A percentile compares a stretch with the other conserved stretches of the same genome.
Evolutionary conservation across 2,113 vertebrate genomes (phyloP).

Genomic region (Hippopotamus amphibius): DNA sequence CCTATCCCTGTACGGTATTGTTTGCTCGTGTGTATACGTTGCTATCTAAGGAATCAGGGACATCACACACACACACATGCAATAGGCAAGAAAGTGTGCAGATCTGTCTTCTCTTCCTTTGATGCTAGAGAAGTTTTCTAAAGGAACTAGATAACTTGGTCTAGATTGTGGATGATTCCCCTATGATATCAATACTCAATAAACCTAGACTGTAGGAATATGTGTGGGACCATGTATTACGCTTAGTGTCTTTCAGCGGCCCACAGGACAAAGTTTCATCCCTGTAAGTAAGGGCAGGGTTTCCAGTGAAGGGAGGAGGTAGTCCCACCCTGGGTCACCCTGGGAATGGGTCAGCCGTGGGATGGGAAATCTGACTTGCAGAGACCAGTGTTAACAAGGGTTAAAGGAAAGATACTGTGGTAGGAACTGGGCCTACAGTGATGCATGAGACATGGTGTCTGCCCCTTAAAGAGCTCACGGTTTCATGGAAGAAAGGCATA

Average conservation of each 20-base stretch:
- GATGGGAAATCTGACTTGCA: background rate
- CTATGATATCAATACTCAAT: background rate
- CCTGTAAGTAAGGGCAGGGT: background rate
- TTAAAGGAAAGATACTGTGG: background rate
- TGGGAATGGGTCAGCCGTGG: background rate
- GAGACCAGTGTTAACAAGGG: background rate
- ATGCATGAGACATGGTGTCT: background rate
- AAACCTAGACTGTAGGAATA: background rate
- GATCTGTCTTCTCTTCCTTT: background rate
- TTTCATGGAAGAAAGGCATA: background rate
- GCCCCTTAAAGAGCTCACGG: background rate
- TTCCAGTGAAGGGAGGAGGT: background rate
- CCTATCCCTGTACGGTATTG: background rate
- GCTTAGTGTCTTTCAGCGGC: background rate
- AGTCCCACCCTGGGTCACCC: background rate
- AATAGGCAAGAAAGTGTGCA: background rate
- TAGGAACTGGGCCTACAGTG: background rate
- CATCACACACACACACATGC: background rate
- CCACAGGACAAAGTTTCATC: background rate
- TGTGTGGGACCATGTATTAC: background rate
- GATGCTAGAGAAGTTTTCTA: background rate
- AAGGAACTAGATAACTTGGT: background rate
- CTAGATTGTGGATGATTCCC: background rate
- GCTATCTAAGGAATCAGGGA: background rate
- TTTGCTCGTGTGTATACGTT: background rate